phyloP scores from a whole-genome alignment of 2,113 vertebrate genomes.

The Burhinus oedicnemus region DNA sequence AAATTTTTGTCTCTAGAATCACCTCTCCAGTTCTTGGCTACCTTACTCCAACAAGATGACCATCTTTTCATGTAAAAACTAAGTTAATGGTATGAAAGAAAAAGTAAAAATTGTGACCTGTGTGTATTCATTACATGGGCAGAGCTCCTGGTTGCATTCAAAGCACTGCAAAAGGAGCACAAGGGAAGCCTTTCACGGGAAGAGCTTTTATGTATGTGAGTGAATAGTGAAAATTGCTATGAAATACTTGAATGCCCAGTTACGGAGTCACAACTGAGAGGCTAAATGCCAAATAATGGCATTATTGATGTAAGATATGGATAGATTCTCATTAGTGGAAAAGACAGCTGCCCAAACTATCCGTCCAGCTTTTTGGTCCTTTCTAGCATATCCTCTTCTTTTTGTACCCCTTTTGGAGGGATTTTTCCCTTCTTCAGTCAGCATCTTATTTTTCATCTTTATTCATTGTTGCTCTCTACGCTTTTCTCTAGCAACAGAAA shows the following conservation, averaged over 20 bases:
- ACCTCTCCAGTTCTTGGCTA: not conserved
- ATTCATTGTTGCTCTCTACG: not conserved
- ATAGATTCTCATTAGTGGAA: not conserved
- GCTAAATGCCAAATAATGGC: not conserved
- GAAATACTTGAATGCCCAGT: not conserved
- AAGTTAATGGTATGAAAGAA: not conserved
- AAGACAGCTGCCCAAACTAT: not conserved
- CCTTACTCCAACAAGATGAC: not conserved
- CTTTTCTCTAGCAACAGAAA: slow-evolving; percentile 46
- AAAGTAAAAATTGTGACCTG: not conserved
- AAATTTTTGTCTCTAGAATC: not conserved
- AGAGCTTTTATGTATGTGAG: not conserved
- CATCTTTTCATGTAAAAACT: not conserved
- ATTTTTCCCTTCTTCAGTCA: not conserved
- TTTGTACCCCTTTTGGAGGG: not conserved
- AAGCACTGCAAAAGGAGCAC: not conserved
- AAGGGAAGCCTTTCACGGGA: not conserved
- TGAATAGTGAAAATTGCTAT: slow-evolving; percentile 14
- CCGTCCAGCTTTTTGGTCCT: not conserved
- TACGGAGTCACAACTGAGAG: not conserved
- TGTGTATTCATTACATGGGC: not conserved
- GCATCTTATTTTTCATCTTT: slow-evolving; percentile 4
- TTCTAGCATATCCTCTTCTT: not conserved
- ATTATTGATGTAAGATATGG: not conserved
- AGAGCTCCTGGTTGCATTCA: not conserved